Base-by-base conservation (phyloP, 23 tunicate species). In the Ascidia mentula region DNA sequence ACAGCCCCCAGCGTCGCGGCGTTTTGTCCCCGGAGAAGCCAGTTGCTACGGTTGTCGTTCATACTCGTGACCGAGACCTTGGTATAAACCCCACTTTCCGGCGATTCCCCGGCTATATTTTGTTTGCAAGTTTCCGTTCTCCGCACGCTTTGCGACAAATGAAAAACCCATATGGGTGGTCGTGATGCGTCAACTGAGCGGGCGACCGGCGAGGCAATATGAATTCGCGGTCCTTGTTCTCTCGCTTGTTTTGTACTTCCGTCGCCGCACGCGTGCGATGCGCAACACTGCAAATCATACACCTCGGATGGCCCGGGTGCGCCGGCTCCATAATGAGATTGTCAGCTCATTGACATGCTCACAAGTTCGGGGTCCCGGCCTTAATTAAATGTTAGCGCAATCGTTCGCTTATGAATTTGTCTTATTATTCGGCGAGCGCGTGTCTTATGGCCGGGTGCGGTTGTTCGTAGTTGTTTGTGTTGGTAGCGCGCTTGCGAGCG, bases 361-460 rank as follows among this genome's bases (percentile, higher is more conserved):
- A 26, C 1, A 6, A 28, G 15, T 28, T 53, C 65, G 65, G 22
- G 65, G 28, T 28, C 13, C 13, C 65, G 65, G 13, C 28, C 24
- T 53, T 53, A 53, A 53, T 53, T 53, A 53, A 53, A 53, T 53
- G 65, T 53, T 20, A 53, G 65, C 65, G 24, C 65, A 28, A 53
- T 53, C 13, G 7, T 28, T 9, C 24, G 65, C 65, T 53, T 53
- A 53, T 53, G 65, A 53, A 53, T 53, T 53, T 20, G 12, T 53
- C 28, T 9, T 9, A 28, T 28, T 53, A 53, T n/a, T n/a, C n/a
- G n/a, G n/a, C n/a, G n/a, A n/a, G n/a, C n/a, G n/a, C 65, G 28
- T 53, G 22, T 28, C 65, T 20, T 53, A 28, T 53, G 22, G 22
- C 24, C 13, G 65, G 65, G 22, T 20, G 65, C 24, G 65, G 65